Percentiles rank a stretch among this genome's conserved stretches.
These are phyloP conservation scores for Protosalanx chinensis DNA, from an alignment of 2,797 vertebrate species.

Conservation along the genomic window DNA sequence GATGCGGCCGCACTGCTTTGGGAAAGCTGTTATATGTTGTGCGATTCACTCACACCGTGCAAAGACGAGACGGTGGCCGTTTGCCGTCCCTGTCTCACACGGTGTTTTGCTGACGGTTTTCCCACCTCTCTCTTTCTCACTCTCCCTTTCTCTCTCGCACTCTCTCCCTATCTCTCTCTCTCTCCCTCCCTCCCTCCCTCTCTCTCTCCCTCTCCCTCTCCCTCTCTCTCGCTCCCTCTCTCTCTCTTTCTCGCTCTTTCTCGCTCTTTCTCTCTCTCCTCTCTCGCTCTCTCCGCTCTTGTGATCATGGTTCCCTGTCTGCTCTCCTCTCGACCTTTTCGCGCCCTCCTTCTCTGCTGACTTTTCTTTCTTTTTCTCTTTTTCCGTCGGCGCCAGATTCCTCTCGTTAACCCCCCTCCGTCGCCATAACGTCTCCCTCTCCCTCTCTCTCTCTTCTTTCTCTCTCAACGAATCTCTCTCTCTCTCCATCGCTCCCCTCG, in stretches of 20 bases:
- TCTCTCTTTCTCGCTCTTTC: no score
- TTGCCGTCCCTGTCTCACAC: conserved; percentile 27
- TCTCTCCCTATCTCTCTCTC: no score
- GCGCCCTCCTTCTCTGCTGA: no score
- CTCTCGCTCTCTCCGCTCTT: neutral
- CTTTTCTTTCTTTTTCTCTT: conserved; percentile 6
- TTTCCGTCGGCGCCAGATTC: conserved; percentile 7
- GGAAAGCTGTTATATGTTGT: no score
- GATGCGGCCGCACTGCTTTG: no score
- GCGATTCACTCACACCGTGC: neutral
- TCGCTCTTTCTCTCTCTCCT: no score
- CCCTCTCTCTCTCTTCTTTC: conserved; percentile 3
- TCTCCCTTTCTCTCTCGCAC: no score
- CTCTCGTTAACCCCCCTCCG: conserved; percentile 10
- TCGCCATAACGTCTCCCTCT: neutral
- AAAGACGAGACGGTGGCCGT: neutral
- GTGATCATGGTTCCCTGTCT: neutral
- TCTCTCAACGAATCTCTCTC: neutral
- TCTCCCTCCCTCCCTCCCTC: no score
- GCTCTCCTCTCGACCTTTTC: no score
- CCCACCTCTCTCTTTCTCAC: no score
- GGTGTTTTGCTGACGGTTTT: neutral
- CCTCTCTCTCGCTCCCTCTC: no score
- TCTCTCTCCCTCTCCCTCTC: no score
- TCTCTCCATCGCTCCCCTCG: conserved; percentile 1